These are phyloP conservation scores for Brachypalpus laphriformis DNA, from an alignment of 2,888 invertebrate species.

Conservation along the genomic window DNA sequence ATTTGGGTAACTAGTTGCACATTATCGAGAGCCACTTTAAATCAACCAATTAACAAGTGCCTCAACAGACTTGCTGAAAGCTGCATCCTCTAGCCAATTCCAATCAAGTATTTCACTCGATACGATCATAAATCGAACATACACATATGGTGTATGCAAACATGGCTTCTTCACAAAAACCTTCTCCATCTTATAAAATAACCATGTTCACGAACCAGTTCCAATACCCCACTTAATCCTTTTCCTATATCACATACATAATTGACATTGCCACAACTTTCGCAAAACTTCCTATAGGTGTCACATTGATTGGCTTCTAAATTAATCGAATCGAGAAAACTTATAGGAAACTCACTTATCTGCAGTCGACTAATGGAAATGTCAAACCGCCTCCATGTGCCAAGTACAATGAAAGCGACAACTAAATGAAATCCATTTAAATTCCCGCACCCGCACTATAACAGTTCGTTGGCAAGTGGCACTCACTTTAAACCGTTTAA, in stretches of 20 bases:
- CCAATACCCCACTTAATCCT: background rate
- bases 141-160: too few species aligned
- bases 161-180: too few species aligned
- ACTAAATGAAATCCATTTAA: constrained; percentile 45
- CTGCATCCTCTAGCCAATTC: too few species aligned
- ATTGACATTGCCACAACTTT: background rate
- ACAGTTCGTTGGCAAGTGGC: constrained; percentile 19
- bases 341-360: background rate
- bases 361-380: constrained; percentile 27
- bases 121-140: too few species aligned
- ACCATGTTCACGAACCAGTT: too few species aligned
- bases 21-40: too few species aligned
- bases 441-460: constrained; percentile 19
- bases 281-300: background rate
- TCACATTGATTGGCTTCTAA: constrained; percentile 5
- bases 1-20: too few species aligned
- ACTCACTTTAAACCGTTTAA: constrained; percentile 33
- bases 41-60: too few species aligned
- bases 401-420: constrained; percentile 25
- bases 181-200: too few species aligned
- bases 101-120: too few species aligned
- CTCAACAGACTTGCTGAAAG: too few species aligned
- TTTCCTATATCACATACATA: background rate
- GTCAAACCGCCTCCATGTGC: constrained; percentile 1
- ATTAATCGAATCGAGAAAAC: constrained; percentile 8